Conservation (phyloP, 1,140 invertebrate genomes). For the Drosophila arawakana region DNA sequence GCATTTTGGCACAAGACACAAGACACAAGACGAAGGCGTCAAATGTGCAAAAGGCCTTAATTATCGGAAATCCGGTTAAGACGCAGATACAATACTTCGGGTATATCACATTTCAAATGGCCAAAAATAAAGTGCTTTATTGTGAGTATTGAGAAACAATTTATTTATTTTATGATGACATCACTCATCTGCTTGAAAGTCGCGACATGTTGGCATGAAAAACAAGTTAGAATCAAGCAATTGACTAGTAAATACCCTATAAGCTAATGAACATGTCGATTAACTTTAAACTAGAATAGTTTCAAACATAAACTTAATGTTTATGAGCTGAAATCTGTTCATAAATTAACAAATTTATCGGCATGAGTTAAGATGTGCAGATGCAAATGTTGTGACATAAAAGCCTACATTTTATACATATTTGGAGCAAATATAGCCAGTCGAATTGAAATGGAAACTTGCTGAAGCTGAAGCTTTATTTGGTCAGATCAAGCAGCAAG, state of each 20-base stretch:
- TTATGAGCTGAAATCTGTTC: neutral
- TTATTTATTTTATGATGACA: slow-evolving; percentile 66
- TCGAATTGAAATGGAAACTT: neutral
- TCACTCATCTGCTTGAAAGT: slow-evolving; percentile 49
- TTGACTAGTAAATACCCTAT: slow-evolving; percentile 15
- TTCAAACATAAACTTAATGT: neutral
- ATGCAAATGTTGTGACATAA: neutral
- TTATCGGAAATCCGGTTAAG: slow-evolving; percentile 73
- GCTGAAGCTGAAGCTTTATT: neutral
- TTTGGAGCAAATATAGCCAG: neutral
- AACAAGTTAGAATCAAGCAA: slow-evolving; percentile 13
- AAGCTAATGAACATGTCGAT: neutral
- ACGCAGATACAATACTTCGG: slow-evolving; percentile 9
- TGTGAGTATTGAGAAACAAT: slow-evolving; percentile 67
- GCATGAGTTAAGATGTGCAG: neutral
- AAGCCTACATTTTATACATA: slow-evolving; percentile 9
- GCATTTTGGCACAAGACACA: slow-evolving; percentile 52
- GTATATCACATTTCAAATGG: slow-evolving; percentile 39
- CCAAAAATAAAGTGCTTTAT: slow-evolving; percentile 41
- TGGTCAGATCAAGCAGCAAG: neutral
- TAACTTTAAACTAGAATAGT: neutral
- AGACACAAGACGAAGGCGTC: slow-evolving; percentile 50
- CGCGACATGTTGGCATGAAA: slow-evolving; percentile 49
- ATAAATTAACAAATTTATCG: slow-evolving; percentile 3
- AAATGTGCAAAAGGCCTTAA: slow-evolving; percentile 58